Evolutionary conservation across 2,888 invertebrate genomes (phyloP).

Genomic region (Harpalus rufipes): DNA sequence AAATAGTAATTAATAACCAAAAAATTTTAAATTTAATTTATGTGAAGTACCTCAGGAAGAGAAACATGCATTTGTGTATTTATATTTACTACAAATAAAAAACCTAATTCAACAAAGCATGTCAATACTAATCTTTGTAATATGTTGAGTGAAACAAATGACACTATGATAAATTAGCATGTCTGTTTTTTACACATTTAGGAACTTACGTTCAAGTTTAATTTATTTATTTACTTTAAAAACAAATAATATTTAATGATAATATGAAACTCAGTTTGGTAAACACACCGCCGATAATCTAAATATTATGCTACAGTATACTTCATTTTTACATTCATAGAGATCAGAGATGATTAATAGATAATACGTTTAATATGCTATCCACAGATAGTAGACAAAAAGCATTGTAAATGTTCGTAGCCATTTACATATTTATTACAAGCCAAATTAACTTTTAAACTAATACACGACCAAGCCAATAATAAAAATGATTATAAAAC

Average conservation of each 20-base stretch:
- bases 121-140: not conserved
- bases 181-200: not conserved
- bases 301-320: constrained; percentile 14
- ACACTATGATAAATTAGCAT: not conserved
- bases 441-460: constrained; percentile 45
- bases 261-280: constrained; percentile 6
- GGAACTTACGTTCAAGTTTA: not conserved
- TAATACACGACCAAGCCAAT: constrained; percentile 41
- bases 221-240: constrained; percentile 10
- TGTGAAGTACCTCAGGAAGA: too few relatives aligned
- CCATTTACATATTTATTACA: constrained; percentile 43
- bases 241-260: constrained; percentile 11
- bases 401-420: not conserved
- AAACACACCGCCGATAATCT: not conserved
- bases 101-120: not conserved
- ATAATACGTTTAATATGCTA: not conserved
- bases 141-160: not conserved
- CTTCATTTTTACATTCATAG: not conserved
- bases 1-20: too few relatives aligned
- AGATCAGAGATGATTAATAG: not conserved
- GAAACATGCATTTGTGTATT: too few relatives aligned
- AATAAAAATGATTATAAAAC: constrained; percentile 21
- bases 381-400: not conserved
- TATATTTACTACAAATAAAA: not conserved
- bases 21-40: too few relatives aligned